Base-by-base conservation (phyloP, 2,113 vertebrate genomes). In the Butorides virescens region DNA sequence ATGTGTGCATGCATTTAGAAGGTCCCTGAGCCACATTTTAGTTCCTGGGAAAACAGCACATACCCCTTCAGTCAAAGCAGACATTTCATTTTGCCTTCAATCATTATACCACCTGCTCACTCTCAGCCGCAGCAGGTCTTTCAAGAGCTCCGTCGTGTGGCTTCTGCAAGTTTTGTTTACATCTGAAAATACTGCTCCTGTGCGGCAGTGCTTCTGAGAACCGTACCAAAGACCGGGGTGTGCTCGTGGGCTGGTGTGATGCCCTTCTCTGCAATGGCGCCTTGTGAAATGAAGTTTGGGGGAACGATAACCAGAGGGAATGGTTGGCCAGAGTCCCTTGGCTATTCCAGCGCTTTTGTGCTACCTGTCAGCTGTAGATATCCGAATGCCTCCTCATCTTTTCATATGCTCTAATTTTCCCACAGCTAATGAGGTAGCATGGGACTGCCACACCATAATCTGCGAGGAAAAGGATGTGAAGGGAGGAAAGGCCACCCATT, bases 41-140 rank as follows among this genome's bases (percentile, higher is more conserved):
- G 22, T 84, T 85, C 81, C 92, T 66, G 70, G 62, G 84, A 82
- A 94, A 91, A 52, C 22, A 87, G 37, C 46, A 75, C 34, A 72
- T 30, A 78, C 55, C 58, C 80, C 66, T 87, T 87, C 78, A 92
- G 62, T 70, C 76, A 89, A 84, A 92, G 80, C 23, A 91, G 91
- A 61, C 37, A 49, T 90, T 94, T 85, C 36, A 58, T 89, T 89
- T 84, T 58, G 58, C 52, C 37, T 91, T 92, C 29, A 16, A 56
- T 82, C 77, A 32, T 87, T 73, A 27, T n/a, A 65, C 66, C 91
- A 94, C 86, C 86, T 96, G 83, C 95, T 87, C 70, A 59, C 61
- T 78, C 73, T 72, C 62, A 75, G 39, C 68, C 55, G 61, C 61
- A 89, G 56, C 39, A 93, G 55, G 22, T 75, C 77, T 87, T 95